A percentile compares a stretch with the other conserved stretches of the same genome.
phyloP scores from a whole-genome alignment of 2,797 vertebrate species.

The Gallinago nigripennis region DNA sequence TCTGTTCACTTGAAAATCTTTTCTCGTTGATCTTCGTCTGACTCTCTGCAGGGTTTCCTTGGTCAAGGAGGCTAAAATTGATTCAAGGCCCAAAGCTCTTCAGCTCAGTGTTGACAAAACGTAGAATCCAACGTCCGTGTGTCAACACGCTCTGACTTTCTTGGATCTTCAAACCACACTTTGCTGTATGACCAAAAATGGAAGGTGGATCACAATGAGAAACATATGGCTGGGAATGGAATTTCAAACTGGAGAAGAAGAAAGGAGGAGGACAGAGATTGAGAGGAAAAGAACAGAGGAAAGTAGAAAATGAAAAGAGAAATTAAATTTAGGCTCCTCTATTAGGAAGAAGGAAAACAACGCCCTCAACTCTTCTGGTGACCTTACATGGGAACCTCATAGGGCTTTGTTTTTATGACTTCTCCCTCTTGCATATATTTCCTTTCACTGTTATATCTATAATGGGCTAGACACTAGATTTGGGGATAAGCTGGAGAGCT shows the following conservation, averaged over 20 bases:
- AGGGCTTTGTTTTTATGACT: conserved; percentile 10
- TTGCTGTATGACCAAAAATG: conserved; percentile 62
- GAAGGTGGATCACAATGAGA: conserved; percentile 56
- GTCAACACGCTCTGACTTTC: conserved; percentile 52
- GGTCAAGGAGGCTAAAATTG: conserved; percentile 63
- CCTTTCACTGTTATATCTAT: background rate
- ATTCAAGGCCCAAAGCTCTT: conserved; percentile 59
- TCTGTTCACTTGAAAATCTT: conserved; percentile 52
- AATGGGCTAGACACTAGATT: background rate
- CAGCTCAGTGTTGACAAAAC: conserved; percentile 57
- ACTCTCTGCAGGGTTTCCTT: conserved; percentile 53
- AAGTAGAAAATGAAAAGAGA: conserved; percentile 43
- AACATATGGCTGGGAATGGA: conserved; percentile 61
- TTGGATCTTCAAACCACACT: conserved; percentile 56
- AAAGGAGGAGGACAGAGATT: background rate
- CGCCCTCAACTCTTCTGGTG: background rate
- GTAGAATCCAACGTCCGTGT: conserved; percentile 46
- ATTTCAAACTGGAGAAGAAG: conserved; percentile 44
- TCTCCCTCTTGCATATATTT: conserved; percentile 19
- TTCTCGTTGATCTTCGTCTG: conserved; percentile 58
- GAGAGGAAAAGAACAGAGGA: conserved; percentile 10
- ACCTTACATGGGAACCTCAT: conserved; percentile 35
- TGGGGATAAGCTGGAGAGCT: background rate
- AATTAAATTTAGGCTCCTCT: conserved; percentile 12
- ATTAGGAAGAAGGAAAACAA: conserved; percentile 11